These are phyloP conservation scores for Ciconia boyciana DNA, from an alignment of 2,113 vertebrate species.

Conservation along the genomic window DNA sequence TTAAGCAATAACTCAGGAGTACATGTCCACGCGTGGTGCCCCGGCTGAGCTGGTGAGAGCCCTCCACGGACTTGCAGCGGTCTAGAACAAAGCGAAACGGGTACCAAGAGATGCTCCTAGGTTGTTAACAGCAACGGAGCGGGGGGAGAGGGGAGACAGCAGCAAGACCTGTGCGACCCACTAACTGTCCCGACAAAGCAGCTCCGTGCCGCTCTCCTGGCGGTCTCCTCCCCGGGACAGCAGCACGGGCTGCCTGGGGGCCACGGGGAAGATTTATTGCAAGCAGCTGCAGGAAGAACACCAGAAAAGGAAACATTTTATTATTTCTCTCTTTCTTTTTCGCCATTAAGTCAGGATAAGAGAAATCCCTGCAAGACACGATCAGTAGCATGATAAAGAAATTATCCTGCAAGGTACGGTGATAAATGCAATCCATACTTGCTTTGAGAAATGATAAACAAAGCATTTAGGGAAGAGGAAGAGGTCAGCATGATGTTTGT, in stretches of 20 bases:
- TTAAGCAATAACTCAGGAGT: background rate
- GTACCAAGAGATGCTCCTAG: background rate
- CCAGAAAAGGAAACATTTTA: background rate
- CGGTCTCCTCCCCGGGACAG: background rate
- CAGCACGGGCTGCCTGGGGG: background rate
- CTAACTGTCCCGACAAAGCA: no score
- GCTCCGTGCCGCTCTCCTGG: background rate
- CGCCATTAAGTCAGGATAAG: background rate
- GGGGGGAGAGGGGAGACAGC: background rate
- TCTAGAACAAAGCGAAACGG: background rate
- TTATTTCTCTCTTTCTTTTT: background rate
- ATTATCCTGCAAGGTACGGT: background rate
- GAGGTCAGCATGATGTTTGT: background rate
- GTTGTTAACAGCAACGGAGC: fast-evolving
- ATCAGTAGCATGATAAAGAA: background rate
- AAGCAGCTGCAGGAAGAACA: background rate
- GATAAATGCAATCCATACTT: background rate
- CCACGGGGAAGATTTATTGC: background rate
- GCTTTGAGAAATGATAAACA: background rate
- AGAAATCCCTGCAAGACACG: background rate
- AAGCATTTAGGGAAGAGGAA: background rate
- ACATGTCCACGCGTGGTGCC: fast-evolving
- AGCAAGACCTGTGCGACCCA: background rate
- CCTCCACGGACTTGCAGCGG: fast-evolving
- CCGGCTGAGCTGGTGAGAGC: background rate